Base-by-base conservation (phyloP, 2,113 vertebrate species). In the Parus major region DNA sequence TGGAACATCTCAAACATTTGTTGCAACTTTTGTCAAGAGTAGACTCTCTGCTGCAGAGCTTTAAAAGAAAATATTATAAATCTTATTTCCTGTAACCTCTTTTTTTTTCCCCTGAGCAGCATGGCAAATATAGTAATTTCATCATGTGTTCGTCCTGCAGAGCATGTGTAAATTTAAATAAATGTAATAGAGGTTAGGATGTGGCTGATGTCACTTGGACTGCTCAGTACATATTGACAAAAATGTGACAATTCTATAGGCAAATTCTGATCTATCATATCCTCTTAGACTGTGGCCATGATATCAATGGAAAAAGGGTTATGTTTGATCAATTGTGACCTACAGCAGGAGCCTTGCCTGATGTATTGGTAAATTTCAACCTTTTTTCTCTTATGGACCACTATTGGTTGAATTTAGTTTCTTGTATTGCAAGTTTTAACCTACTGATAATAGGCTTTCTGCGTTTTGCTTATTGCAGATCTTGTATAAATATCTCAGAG, bases 71-170 rank as follows among this genome's bases (percentile, higher is more conserved):
- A 65, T 49, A 18, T 10, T 71, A 21, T 8, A 15, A 31, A 20
- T 21, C 36, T 83, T 53, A 20, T 29, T 82, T 84, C 53, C 12
- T 70, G 50, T 49, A 69, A 42, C 5, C 11, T 2, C 9, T 12
- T 13, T 12, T 9, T 9, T 1, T 59, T 10, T 0, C 0, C 18
- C 23, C 36, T 29, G 39, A 36, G 27, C 31, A 79, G 3, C 19
- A 27, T 22, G 14, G 12, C 14, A 92, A 46, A 9, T 35, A 33
- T 9, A 35, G 10, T 41, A 75, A n/a, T 47, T 82, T 44, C 11
- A 29, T 59, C 25, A 15, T 20, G 25, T 35, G 35, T 66, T 87
- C 29, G 71, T 15, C 5, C 33, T 65, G 24, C 47, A 69, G 33
- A 66, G 35, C 31, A 36, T 19, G 21, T 31, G 29, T 2, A 42